Evolutionary conservation across 1,140 invertebrate species (phyloP), one percentile per base, ranked within the genome.

Genomic region (Pseudomyrmex gracilis): DNA sequence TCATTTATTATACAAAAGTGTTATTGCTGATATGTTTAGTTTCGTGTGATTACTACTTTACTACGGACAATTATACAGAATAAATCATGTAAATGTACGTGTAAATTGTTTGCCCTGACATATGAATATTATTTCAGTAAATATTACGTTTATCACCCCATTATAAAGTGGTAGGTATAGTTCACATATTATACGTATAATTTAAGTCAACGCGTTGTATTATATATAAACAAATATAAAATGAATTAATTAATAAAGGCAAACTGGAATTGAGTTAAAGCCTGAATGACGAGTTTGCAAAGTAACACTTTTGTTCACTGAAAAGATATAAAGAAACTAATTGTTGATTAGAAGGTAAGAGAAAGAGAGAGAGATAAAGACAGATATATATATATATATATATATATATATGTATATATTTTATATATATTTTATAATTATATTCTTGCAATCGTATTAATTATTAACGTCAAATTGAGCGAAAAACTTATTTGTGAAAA

Each of bases 101-200:
- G n/a, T 70, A 71, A 24, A 71, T 80, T 70, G 15, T 20, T 70
- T 9, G 12, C 43, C 22, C 15, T 58, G 12, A 58, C 15, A 9
- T 49, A 34, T 34, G 10, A 58, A 80, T 71, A 55, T 80, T 80
- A 71, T 53, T 71, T 71, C 71, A 80, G 22, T 80, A 80, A 80
- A 70, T 58, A 68, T 34, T 34, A 0, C 5, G 4, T 34, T 34
- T 34, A 34, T 34, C 34, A 34, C 34, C 7, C 13, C 15, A 47
- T 67, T 15, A 66, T 58, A 58, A 57, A 10, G 12, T n/a, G 47
- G 17, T 34, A 34, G 34, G 0, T 34, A 8, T 49, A 63, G 12
- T 24, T 70, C 34, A 34, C 34, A 34, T 80, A 34, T 10, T 58
- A 20, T 47, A 78, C 15, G 51, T 47, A 20, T 49, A 80, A 43